phyloP scores from a whole-genome alignment of 1,140 invertebrate genomes.

The Cydia fagiglandana region DNA sequence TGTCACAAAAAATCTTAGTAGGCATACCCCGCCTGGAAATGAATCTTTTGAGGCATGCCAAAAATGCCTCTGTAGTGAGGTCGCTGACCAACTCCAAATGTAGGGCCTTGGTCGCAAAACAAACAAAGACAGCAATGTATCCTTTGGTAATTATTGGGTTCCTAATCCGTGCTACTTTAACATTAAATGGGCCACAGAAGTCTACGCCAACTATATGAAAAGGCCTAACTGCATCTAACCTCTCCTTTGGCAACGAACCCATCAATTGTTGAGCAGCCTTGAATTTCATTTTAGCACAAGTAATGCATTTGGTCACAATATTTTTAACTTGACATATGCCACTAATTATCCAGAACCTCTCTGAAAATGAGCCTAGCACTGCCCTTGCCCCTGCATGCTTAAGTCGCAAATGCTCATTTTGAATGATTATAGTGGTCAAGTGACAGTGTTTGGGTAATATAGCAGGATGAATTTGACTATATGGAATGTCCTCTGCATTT shows the following conservation, averaged over 20 bases:
- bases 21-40: slow-evolving; percentile 35
- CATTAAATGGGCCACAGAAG: slow-evolving; percentile 42
- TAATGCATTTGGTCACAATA: slow-evolving; percentile 40
- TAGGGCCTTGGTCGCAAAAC: slow-evolving; percentile 56
- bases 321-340: slow-evolving; percentile 42
- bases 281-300: slow-evolving; percentile 39
- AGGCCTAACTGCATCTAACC: slow-evolving; percentile 34
- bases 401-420: slow-evolving; percentile 33
- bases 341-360: slow-evolving; percentile 41
- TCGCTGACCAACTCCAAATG: slow-evolving; percentile 60
- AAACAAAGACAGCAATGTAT: slow-evolving; percentile 39
- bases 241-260: slow-evolving; percentile 57
- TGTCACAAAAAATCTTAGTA: slow-evolving; percentile 37
- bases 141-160: slow-evolving; percentile 47
- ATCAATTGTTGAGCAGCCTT: slow-evolving; percentile 43
- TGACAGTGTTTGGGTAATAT: slow-evolving; percentile 35
- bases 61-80: slow-evolving; percentile 56
- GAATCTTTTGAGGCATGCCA: slow-evolving; percentile 53
- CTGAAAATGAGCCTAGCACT: slow-evolving; percentile 32
- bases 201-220: slow-evolving; percentile 47
- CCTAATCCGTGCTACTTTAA: slow-evolving; percentile 40
- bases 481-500: slow-evolving; percentile 33
- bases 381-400: slow-evolving; percentile 37
- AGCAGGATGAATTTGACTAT: slow-evolving; percentile 35
- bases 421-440: slow-evolving; percentile 34